Percentiles rank a stretch among this genome's conserved stretches.
Conservation (phyloP, 2,888 invertebrate genomes). For the Calephelis perditalis region DNA sequence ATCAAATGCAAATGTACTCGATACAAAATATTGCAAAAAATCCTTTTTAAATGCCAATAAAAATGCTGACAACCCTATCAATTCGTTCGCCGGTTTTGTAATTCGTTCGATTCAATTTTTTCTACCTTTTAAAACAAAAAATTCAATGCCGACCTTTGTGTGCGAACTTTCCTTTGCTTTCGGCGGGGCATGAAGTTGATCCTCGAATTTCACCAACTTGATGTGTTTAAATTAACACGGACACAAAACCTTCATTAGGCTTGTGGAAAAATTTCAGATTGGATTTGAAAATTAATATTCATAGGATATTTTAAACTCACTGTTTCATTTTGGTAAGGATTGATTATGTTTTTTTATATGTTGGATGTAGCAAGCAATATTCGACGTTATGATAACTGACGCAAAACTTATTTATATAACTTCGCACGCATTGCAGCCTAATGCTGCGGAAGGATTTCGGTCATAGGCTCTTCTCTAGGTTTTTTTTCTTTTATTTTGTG, state of each 20-base stretch:
- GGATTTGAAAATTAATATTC: constrained; percentile 38
- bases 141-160: constrained; percentile 57
- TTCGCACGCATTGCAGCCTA: no score
- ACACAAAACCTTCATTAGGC: constrained; percentile 40
- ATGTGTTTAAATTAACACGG: constrained; percentile 51
- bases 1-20: not conserved
- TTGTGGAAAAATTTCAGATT: constrained; percentile 37
- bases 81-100: constrained; percentile 56
- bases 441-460: no score
- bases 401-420: no score
- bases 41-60: not conserved
- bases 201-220: constrained; percentile 59
- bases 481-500: no score
- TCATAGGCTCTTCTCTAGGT: no score
- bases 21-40: not conserved
- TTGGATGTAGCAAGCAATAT: no score
- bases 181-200: constrained; percentile 62
- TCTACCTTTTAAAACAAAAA: constrained; percentile 60
- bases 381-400: no score
- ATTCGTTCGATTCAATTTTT: constrained; percentile 66
- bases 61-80: constrained; percentile 44
- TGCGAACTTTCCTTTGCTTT: constrained; percentile 64
- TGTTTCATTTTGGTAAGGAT: no score
- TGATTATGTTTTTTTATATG: no score
- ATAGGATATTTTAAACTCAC: constrained; percentile 23